Conservation (phyloP, 2,888 invertebrate species). For the Geophilus truncorum region DNA sequence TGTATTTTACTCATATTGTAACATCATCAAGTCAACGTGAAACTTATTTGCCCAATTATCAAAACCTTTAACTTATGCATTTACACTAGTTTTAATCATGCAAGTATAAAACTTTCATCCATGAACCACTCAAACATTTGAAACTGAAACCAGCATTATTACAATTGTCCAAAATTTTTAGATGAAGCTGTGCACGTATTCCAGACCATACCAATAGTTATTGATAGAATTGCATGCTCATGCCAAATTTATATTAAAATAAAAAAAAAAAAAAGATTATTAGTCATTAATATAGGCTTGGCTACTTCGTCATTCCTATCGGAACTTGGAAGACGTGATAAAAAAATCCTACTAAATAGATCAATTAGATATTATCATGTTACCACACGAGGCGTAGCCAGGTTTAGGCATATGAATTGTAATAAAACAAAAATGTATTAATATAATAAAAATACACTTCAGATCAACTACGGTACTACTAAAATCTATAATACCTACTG, state of each 20-base stretch:
- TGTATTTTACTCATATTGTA: too few species aligned
- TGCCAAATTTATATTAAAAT: not conserved
- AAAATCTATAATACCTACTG: not conserved
- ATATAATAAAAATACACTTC: not conserved
- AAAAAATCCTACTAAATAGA: constrained; percentile 17
- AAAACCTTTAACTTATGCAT: too few species aligned
- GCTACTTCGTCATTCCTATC: constrained; percentile 11
- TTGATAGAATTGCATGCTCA: not conserved
- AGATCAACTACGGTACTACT: not conserved
- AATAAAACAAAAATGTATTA: not conserved
- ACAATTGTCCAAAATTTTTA: not conserved
- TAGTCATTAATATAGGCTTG: constrained; percentile 7
- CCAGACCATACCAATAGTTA: not conserved
- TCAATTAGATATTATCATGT: not conserved
- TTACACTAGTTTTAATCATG: too few species aligned
- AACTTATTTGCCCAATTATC: not conserved
- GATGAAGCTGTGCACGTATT: not conserved
- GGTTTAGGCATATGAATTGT: not conserved
- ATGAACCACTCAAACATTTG: not conserved
- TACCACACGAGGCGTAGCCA: not conserved
- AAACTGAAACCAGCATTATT: not conserved
- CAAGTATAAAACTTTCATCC: not conserved
- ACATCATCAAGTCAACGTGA: too few species aligned
- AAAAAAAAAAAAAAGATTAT: constrained; percentile 28
- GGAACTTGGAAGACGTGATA: not conserved